Evolutionary conservation across 2,888 invertebrate genomes (phyloP).

Genomic region (Serripes groenlandicus): DNA sequence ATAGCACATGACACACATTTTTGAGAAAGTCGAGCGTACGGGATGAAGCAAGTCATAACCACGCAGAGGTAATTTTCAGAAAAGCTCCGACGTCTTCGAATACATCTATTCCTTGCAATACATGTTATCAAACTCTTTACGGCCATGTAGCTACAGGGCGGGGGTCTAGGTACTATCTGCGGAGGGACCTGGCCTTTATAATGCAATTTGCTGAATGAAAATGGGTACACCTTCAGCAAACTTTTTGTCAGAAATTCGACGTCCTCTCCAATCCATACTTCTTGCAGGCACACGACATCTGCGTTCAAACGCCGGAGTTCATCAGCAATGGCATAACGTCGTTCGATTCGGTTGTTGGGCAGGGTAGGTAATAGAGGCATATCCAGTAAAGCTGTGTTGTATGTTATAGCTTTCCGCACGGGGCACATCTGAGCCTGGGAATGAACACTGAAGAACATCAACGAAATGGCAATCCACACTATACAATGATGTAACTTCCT

Average conservation of each 20-base stretch:
- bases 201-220: slow-evolving; percentile 49
- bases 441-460: slow-evolving; percentile 4
- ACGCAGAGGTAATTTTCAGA: not conserved
- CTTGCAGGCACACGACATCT: slow-evolving; percentile 52
- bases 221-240: slow-evolving; percentile 32
- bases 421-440: slow-evolving; percentile 21
- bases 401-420: slow-evolving; percentile 34
- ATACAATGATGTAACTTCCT: not conserved
- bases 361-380: slow-evolving; percentile 1
- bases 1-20: slow-evolving; percentile 39
- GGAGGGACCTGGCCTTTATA: slow-evolving; percentile 20
- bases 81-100: not conserved
- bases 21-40: slow-evolving; percentile 29
- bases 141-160: slow-evolving; percentile 22
- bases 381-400: slow-evolving; percentile 51
- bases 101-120: slow-evolving; percentile 22
- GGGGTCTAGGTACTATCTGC: slow-evolving; percentile 20
- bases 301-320: slow-evolving; percentile 43
- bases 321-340: slow-evolving; percentile 40
- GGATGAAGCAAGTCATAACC: slow-evolving; percentile 19
- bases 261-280: slow-evolving; percentile 59
- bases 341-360: slow-evolving; percentile 30
- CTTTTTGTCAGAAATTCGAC: slow-evolving; percentile 34
- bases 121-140: slow-evolving; percentile 23
- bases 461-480: slow-evolving; percentile 6